These are phyloP conservation scores for Drosophila ochracea DNA, from an alignment of 2,888 invertebrate species.

Conservation along the genomic window DNA sequence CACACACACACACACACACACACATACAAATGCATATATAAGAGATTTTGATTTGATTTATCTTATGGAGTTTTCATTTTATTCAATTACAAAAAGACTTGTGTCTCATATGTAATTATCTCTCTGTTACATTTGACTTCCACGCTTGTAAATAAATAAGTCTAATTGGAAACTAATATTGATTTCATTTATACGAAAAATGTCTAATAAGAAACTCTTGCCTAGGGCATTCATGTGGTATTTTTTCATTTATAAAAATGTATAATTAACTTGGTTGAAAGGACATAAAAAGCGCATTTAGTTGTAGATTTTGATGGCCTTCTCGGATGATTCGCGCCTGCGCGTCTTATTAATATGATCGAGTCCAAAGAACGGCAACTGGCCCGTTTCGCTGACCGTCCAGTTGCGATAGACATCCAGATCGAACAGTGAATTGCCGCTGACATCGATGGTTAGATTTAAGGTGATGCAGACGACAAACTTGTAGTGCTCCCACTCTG, in stretches of 20 bases:
- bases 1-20: too few relatives aligned
- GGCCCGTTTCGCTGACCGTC: conserved; percentile 86
- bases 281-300: conserved; percentile 86
- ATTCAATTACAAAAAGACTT: background rate
- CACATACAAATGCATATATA: too few relatives aligned
- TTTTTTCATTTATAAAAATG: background rate
- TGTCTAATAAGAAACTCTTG: background rate
- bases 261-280: background rate
- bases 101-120: too few relatives aligned
- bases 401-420: conserved; percentile 79
- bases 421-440: conserved; percentile 86
- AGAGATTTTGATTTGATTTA: background rate
- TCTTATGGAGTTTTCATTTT: background rate
- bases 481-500: conserved; percentile 99
- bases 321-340: conserved; percentile 97
- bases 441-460: conserved; percentile 93
- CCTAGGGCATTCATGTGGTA: too few relatives aligned
- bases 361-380: conserved; percentile 96
- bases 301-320: conserved; percentile 99
- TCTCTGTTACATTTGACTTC: too few relatives aligned
- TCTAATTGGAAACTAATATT: too few relatives aligned
- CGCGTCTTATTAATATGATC: conserved; percentile 99
- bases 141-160: too few relatives aligned
- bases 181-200: background rate
- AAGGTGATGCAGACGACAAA: conserved; percentile 93